Conservation (phyloP, 2,888 invertebrate species). For the Cecidostiba fungosa region DNA sequence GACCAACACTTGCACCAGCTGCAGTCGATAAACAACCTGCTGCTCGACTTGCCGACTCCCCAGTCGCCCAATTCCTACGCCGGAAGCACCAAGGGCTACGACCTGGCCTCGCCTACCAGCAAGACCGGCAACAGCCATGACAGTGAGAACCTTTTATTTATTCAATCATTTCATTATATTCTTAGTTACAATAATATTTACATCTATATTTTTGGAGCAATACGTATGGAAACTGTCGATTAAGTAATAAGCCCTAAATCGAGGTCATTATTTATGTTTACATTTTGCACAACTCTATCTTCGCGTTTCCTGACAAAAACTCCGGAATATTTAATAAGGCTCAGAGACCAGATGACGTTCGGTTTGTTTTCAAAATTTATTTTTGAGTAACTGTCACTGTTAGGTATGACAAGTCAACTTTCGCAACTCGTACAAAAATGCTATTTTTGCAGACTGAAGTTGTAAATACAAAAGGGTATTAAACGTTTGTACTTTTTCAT, state of each 20-base stretch:
- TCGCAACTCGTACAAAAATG: neutral
- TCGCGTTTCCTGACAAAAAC: neutral
- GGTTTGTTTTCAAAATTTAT: neutral
- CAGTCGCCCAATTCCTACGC: conserved; percentile 60
- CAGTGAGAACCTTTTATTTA: conserved; percentile 28
- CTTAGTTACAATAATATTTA: neutral
- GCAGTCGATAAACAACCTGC: conserved; percentile 73
- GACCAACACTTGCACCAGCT: conserved; percentile 72
- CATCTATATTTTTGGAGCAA: neutral
- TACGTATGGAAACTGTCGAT: neutral
- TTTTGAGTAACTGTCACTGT: neutral
- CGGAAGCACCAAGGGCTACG: conserved; percentile 40
- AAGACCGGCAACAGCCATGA: conserved; percentile 43
- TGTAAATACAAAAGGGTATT: neutral
- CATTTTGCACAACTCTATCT: neutral
- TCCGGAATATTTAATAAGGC: neutral
- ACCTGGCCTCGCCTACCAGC: conserved; percentile 47
- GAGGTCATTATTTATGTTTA: conserved; percentile 21
- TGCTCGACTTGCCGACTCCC: conserved; percentile 71
- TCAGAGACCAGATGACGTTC: neutral
- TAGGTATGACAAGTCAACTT: neutral
- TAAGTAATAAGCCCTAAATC: neutral
- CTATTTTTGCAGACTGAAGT: neutral
- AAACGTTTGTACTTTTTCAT: neutral
- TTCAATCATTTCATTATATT: neutral